These are phyloP conservation scores for Ecliptopera silaceata DNA, from an alignment of 2,888 invertebrate species.

Conservation along the genomic window DNA sequence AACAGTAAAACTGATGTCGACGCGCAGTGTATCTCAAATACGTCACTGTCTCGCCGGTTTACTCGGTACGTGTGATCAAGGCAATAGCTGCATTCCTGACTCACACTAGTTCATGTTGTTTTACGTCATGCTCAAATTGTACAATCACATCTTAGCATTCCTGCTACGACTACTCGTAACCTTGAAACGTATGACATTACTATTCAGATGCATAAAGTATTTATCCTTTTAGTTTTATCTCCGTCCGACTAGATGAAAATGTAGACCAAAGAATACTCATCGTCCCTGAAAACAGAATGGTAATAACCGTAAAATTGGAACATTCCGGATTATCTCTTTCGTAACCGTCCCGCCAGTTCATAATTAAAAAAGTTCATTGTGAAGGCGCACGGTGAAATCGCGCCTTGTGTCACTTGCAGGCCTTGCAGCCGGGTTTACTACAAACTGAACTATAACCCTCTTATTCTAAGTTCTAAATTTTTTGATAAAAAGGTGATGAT, in stretches of 20 bases:
- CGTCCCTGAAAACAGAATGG: constrained; percentile 34
- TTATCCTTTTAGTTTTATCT: constrained; percentile 11
- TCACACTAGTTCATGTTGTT: neutral
- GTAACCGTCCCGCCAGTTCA: constrained; percentile 34
- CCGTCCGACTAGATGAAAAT: constrained; percentile 11
- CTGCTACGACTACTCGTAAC: constrained; percentile 10
- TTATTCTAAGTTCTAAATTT: neutral
- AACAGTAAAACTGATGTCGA: no score
- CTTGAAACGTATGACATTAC: constrained; percentile 18
- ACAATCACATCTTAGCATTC: constrained; percentile 6
- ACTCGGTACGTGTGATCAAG: no score
- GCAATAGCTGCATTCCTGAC: no score
- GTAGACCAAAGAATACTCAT: constrained; percentile 20
- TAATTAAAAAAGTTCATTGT: constrained; percentile 43
- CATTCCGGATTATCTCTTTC: constrained; percentile 39
- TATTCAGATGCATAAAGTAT: constrained; percentile 19
- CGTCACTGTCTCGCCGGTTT: no score
- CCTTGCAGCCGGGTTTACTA: neutral
- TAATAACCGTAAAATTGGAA: constrained; percentile 40
- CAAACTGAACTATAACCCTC: constrained; percentile 1
- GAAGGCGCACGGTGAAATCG: constrained; percentile 27
- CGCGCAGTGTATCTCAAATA: no score
- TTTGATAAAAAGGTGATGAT: neutral
- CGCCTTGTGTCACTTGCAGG: constrained; percentile 11
- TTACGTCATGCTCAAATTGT: constrained; percentile 6